Conservation (phyloP, 2,113 vertebrate genomes). For the Cygnus buccinator region DNA sequence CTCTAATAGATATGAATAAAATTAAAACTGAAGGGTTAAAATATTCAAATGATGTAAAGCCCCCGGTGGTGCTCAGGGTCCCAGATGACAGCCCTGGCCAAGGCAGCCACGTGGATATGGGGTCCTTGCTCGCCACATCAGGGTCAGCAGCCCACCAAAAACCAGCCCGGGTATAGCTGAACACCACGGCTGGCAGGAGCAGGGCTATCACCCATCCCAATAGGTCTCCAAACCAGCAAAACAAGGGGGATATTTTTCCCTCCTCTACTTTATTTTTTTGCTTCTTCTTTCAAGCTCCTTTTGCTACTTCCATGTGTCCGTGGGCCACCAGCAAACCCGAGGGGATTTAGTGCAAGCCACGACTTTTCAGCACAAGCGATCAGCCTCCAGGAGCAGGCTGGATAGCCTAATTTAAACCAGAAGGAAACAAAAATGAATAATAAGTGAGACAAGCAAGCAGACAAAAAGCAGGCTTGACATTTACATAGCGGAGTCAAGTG, state of each 20-base stretch:
- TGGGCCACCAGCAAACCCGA: not conserved
- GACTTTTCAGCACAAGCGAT: not conserved
- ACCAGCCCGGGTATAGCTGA: not conserved
- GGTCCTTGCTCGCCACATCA: not conserved
- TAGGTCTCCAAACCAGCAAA: not conserved
- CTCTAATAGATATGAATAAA: not conserved
- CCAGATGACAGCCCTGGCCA: not conserved
- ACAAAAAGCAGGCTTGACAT: constrained; percentile 8
- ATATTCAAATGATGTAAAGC: not conserved
- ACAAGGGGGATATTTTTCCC: not conserved
- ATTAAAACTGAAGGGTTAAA: not conserved
- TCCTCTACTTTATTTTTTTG: not conserved
- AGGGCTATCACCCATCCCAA: not conserved
- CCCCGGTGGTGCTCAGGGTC: not conserved
- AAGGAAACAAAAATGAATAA: constrained; percentile 20
- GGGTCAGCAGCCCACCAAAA: not conserved
- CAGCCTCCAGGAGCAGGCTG: constrained; percentile 1
- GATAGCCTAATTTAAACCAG: not conserved
- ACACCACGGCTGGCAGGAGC: not conserved
- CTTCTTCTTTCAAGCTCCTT: not conserved
- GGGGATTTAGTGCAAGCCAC: not conserved
- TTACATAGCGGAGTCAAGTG: constrained; percentile 30
- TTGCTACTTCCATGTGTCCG: not conserved
- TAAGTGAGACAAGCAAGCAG: not conserved
- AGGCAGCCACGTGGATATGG: not conserved